A percentile compares a stretch with the other conserved stretches of the same genome.
Evolutionary conservation across 2,888 invertebrate species (phyloP).

Genomic region (Lycophotia porphyrea): DNA sequence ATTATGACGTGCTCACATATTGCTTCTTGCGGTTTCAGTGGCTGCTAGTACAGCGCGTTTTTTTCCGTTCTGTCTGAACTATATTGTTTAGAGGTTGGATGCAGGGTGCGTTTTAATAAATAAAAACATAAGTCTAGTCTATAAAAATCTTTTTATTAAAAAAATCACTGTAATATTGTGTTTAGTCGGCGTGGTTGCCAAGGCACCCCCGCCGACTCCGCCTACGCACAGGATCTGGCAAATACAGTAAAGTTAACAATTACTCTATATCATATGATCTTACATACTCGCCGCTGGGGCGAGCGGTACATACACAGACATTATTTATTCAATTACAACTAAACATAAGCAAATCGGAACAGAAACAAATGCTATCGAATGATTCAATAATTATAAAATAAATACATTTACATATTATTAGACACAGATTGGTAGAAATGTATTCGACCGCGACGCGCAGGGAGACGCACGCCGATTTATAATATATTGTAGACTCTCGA

Average conservation of each 20-base stretch:
- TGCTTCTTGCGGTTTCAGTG: no score
- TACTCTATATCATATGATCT: conserved; percentile 79
- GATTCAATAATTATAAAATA: conserved; percentile 85
- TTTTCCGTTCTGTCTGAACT: not conserved
- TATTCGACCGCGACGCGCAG: conserved; percentile 72
- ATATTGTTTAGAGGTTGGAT: not conserved
- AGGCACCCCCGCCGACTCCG: conserved; percentile 70
- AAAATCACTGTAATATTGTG: conserved; percentile 88
- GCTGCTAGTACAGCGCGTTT: no score
- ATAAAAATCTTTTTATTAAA: conserved; percentile 88
- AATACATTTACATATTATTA: conserved; percentile 82
- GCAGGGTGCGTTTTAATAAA: conserved; percentile 48
- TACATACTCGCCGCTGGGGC: conserved; percentile 72
- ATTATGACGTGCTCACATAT: no score
- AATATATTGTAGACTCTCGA: conserved; percentile 56
- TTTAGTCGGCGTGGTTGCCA: conserved; percentile 72
- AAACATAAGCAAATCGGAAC: conserved; percentile 84
- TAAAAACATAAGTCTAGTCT: conserved; percentile 79
- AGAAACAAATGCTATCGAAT: conserved; percentile 80
- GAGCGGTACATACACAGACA: conserved; percentile 77
- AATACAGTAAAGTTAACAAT: conserved; percentile 82
- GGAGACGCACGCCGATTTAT: conserved; percentile 61
- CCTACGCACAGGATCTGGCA: conserved; percentile 78
- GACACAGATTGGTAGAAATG: conserved; percentile 73
- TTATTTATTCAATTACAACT: conserved; percentile 81